Conservation (phyloP, 2,113 vertebrate genomes). For the Dinomys branickii region DNA sequence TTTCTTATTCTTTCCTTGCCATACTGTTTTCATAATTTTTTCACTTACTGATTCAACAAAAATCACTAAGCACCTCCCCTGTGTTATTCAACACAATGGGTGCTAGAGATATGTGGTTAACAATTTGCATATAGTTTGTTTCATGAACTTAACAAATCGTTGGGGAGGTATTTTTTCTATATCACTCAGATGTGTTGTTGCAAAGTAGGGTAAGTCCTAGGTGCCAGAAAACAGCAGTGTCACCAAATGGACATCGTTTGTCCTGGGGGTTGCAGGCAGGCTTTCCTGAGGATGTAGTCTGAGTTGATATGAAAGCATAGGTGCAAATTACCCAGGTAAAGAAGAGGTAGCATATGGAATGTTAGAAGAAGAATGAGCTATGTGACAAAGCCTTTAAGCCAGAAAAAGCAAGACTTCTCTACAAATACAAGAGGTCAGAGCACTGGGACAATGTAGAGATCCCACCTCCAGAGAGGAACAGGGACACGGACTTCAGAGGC, state of each 20-base stretch:
- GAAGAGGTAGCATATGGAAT: background rate
- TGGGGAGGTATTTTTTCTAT: background rate
- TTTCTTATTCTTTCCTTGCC: background rate
- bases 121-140: background rate
- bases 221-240: background rate
- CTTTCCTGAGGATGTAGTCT: background rate
- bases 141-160: background rate
- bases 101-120: background rate
- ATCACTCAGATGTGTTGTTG: background rate
- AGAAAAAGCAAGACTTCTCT: background rate
- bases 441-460: too few species aligned
- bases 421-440: background rate
- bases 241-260: background rate
- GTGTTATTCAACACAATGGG: background rate
- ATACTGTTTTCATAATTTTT: background rate
- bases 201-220: background rate
- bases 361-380: background rate
- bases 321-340: background rate
- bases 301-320: background rate
- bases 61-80: background rate
- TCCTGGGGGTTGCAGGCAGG: background rate
- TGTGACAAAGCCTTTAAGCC: background rate
- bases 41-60: background rate
- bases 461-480: background rate
- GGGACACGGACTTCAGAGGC: background rate